Evolutionary conservation across 2,888 invertebrate genomes (phyloP), one percentile per base, ranked within the genome.

Genomic region (Scotopteryx bipunctaria): DNA sequence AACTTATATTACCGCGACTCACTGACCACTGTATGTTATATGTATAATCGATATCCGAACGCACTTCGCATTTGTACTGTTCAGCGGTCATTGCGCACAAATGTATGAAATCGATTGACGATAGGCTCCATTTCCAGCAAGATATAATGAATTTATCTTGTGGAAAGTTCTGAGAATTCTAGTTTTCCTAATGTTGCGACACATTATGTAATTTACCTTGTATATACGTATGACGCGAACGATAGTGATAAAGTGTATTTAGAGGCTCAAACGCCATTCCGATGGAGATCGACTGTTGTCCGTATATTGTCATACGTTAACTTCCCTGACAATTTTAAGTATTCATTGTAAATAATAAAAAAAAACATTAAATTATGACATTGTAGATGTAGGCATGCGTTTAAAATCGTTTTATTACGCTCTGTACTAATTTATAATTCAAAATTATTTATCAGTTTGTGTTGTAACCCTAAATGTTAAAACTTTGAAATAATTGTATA

Each of bases 161-260:
- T 55, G 50, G 47, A 48, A 50, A 77, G 72, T 71, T 71, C 69
- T 71, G 72, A 79, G 73, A 71, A 70, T 71, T 74, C 66, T 71
- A 78, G 77, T 76, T 77, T 79, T 75, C 80, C 79, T 74, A 79
- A 79, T 81, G 76, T 81, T 83, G 86, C 81, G 69, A 81, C 78
- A 80, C 76, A 76, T 76, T 76, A 76, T 86, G 83, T 86, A 85
- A 83, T 83, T 81, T 77, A 86, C 77, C 81, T 79, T 87, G 89
- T 89, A 89, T 76, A 88, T 87, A 89, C 88, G 89, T 89, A 87
- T 86, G 88, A 82, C 87, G 72, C 73, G 81, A 76, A 73, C 71
- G 76, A 76, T 83, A 80, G 31, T 77, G 65, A 69, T 77, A 71
- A 69, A 74, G 75, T 73, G 80, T 83, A 81, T 84, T 80, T 83